Evolutionary conservation across 2,113 vertebrate genomes (phyloP), one percentile per base, ranked within the genome.

Genomic region (Monopterus albus): DNA sequence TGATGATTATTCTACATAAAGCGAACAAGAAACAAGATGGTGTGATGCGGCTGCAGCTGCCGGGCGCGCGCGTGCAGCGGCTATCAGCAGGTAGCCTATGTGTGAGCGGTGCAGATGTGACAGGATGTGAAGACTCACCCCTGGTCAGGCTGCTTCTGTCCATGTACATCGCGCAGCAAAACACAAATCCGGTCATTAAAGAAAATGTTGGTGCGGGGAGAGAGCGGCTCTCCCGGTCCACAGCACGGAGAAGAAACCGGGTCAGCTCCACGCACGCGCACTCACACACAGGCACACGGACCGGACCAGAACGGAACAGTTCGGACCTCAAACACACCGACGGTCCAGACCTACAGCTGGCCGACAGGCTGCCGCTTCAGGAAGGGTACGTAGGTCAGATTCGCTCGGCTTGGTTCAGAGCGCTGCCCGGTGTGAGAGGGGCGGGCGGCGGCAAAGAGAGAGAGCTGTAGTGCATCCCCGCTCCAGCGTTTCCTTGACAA

Each of bases 101-200:
- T 15, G 21, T 5, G 2, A 35, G 40, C 62, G 55, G 45, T 75
- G 62, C 56, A 58, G 66, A 21, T 17, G 13, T 28, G 58, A n/a
- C 15, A 25, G 56, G 15, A 23, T 15, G 50, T 14, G 56, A 7
- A 18, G 11, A 75, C 92, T 94, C 91, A 94, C 92, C 93, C 47
- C 91, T 91, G 75, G 75, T 88, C 89, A 92, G 81, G 87, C 89
- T 93, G 93, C 87, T 94, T 92, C 92, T 91, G 90, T 94, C 93
- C 93, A 94, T 94, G 89, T 94, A 94, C 92, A 94, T 89, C 88
- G 93, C 93, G 89, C 93, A 94, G 90, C 93, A 94, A 71, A 94
- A 86, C 86, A 94, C 93, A 39, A 94, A 90, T 86, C 93, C 93
- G 82, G 90, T 94, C 93, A 94, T 94, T 83, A 94, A 94, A 92